These are phyloP conservation scores for Tigriopus californicus DNA, from an alignment of 2,888 invertebrate genomes.

Conservation along the genomic window DNA sequence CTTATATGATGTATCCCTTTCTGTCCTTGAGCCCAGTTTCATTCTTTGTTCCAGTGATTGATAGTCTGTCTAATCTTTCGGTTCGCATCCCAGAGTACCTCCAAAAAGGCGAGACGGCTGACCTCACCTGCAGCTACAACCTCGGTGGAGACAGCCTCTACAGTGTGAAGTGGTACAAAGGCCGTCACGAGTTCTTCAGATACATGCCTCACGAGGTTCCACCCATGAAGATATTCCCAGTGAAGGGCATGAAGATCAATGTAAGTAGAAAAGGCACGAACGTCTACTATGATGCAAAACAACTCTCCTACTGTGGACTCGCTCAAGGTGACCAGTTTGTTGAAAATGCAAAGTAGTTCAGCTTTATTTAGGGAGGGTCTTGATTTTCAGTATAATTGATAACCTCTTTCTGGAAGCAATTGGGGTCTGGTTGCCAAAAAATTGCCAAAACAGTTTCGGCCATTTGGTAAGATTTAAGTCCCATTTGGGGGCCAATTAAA, in stretches of 20 bases:
- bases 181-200: slow-evolving; percentile 14
- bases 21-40: background rate
- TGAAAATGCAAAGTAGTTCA: too few species aligned
- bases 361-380: too few species aligned
- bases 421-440: too few species aligned
- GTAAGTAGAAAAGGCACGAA: slow-evolving; percentile 2
- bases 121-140: slow-evolving; percentile 14
- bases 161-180: slow-evolving; percentile 16
- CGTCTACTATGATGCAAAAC: too few species aligned
- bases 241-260: slow-evolving; percentile 15
- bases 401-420: too few species aligned
- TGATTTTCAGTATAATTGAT: too few species aligned
- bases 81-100: slow-evolving; percentile 12
- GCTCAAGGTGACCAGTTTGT: too few species aligned
- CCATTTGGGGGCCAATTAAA: too few species aligned
- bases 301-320: too few species aligned
- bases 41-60: slow-evolving; percentile 7
- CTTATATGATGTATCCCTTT: background rate
- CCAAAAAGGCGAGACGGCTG: slow-evolving; percentile 13
- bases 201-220: slow-evolving; percentile 15
- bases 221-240: slow-evolving; percentile 10
- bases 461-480: too few species aligned
- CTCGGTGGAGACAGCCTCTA: slow-evolving; percentile 11
- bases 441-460: too few species aligned
- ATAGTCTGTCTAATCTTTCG: slow-evolving; percentile 10